Evolutionary conservation across 2,113 vertebrate species (phyloP).

Genomic region (Paramisgurnus dabryanus): DNA sequence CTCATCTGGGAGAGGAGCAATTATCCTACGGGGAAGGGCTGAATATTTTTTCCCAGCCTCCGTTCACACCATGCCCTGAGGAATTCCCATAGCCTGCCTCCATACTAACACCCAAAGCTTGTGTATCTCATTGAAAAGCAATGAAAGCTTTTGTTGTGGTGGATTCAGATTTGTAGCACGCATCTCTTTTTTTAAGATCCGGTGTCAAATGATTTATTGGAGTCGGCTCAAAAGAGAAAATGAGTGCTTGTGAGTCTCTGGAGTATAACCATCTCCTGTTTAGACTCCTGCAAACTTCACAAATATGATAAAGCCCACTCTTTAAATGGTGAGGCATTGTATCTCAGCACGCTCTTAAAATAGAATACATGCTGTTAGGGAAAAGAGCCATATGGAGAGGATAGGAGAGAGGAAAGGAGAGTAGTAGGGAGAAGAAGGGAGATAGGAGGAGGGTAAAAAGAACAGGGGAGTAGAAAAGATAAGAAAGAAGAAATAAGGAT

Average conservation of each 20-base stretch:
- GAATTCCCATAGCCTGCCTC: slow-evolving; percentile 39
- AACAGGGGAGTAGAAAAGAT: background rate
- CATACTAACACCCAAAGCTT: slow-evolving; percentile 35
- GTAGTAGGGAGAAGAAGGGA: too few species aligned
- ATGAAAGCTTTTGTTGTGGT: slow-evolving; percentile 41
- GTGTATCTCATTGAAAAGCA: slow-evolving; percentile 45
- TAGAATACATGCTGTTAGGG: slow-evolving; percentile 45
- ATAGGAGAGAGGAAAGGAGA: background rate
- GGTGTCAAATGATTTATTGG: slow-evolving; percentile 54
- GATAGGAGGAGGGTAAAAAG: background rate
- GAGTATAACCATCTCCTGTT: slow-evolving; percentile 37
- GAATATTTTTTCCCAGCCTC: slow-evolving; percentile 33
- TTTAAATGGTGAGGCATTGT: slow-evolving; percentile 38
- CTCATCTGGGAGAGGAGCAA: slow-evolving; percentile 41
- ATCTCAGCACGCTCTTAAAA: slow-evolving; percentile 45
- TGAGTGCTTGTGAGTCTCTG: slow-evolving; percentile 39
- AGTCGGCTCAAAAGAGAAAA: slow-evolving; percentile 50
- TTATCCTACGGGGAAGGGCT: slow-evolving; percentile 41
- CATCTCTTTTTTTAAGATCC: slow-evolving; percentile 45
- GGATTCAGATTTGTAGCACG: slow-evolving; percentile 50
- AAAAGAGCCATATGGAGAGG: slow-evolving; percentile 45
- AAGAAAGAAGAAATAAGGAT: background rate
- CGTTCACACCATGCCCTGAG: slow-evolving; percentile 49
- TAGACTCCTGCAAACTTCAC: slow-evolving; percentile 52
- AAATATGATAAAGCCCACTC: slow-evolving; percentile 46